Evolutionary conservation across 2,113 vertebrate species (phyloP), one percentile per base, ranked within the genome.

Genomic region (Melanerpes aurifrons): DNA sequence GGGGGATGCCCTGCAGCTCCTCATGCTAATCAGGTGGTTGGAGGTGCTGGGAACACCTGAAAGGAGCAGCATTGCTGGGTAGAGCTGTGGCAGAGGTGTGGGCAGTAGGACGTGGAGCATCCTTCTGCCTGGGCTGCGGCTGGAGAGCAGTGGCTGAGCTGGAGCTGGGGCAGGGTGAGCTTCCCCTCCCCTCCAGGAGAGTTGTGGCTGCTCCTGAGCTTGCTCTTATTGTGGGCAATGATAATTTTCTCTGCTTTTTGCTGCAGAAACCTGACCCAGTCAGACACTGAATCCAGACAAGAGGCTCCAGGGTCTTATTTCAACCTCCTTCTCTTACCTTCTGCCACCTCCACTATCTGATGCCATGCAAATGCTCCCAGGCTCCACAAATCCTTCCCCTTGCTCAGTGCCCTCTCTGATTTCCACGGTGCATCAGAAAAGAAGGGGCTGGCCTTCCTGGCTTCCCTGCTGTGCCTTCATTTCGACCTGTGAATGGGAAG

Each of bases 371-470:
- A 75, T 9, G 17, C 18, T 76, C 81, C 56, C 53, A 73, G 87
- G 78, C 90, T 95, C 96, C 91, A 53, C 12, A 25, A 84, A 73
- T 82, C 81, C 61, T 82, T 43, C 0, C 1, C 15, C 71, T 74
- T 82, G 43, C 53, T 74, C 64, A 59, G 56, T 16, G 56, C 53
- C 32, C 29, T 59, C 92, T 96, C 96, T 86, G 61, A 85, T 96
- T 94, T 94, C 87, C 48, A 21, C 1, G 32, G 82, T 26, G 47
- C 86, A 90, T 82, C 53, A 48, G 89, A 82, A 84, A 61, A 86
- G 62, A 37, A 45, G 74, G 3, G 1, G 24, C 7, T 0, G 10
- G 40, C 70, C 81, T 47, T 75, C 35, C 82, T 24, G 73, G 20
- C 43, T 40, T 89, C 71, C 71, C 85, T 43, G 80, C 76, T 53